Evolutionary conservation across 2,113 vertebrate species (phyloP).

Genomic region (Apus apus): DNA sequence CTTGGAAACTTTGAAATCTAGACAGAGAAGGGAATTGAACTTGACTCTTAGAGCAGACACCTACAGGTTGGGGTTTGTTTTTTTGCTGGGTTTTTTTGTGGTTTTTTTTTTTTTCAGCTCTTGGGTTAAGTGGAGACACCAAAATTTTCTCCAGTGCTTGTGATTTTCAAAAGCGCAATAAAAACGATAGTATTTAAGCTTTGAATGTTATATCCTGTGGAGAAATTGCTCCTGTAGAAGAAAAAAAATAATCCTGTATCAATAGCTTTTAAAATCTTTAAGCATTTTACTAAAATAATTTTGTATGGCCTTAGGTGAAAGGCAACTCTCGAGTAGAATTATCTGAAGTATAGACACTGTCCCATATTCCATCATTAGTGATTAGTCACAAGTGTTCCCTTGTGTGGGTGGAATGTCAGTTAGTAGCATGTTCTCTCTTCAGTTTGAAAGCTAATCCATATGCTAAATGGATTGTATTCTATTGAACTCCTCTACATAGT

Average conservation of each 20-base stretch:
- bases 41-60: background rate
- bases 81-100: background rate
- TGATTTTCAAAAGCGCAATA: background rate
- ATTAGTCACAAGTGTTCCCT: background rate
- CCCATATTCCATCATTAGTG: background rate
- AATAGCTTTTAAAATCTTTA: background rate
- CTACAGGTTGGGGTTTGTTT: background rate
- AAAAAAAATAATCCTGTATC: background rate
- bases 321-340: background rate
- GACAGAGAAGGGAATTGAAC: background rate
- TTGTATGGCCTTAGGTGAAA: background rate
- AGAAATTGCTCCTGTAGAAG: background rate
- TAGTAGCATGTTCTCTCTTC: background rate
- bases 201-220: background rate
- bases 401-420: fast-evolving
- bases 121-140: background rate
- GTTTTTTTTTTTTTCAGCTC: background rate
- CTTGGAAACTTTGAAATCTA: background rate
- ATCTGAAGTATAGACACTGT: background rate
- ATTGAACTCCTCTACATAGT: background rate
- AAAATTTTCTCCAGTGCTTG: background rate
- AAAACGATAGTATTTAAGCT: background rate
- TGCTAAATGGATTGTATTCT: background rate
- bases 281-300: fast-evolving
- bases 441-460: background rate